These are phyloP conservation scores for Bathynomus jamesi DNA, from an alignment of 1,140 invertebrate genomes.

Conservation along the genomic window DNA sequence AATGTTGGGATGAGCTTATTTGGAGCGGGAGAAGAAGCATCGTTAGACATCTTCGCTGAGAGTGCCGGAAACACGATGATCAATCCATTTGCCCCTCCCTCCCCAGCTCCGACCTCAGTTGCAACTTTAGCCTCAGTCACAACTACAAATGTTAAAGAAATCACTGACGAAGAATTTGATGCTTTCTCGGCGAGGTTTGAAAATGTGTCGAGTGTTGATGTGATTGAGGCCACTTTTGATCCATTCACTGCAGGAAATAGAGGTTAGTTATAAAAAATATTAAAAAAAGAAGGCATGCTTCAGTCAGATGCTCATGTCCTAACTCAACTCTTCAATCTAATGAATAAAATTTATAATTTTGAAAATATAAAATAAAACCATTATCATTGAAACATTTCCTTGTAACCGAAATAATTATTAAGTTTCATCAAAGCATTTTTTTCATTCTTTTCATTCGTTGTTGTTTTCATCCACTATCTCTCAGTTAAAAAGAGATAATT, in stretches of 20 bases:
- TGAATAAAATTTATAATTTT: no score
- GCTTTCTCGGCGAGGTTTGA: conserved; percentile 81
- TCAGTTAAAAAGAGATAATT: no score
- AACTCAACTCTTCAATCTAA: no score
- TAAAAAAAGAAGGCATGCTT: no score
- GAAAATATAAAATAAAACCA: no score
- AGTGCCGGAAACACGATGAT: conserved; percentile 36
- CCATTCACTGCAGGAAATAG: conserved; percentile 39
- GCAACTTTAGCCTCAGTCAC: conserved; percentile 7
- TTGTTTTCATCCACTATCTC: no score
- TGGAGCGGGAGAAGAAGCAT: conserved; percentile 25
- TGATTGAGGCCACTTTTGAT: conserved; percentile 40
- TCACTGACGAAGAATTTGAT: conserved; percentile 59
- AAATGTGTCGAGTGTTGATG: conserved; percentile 44
- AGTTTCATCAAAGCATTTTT: no score
- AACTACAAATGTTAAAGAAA: conserved; percentile 14
- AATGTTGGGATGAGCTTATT: conserved; percentile 36
- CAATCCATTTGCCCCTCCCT: conserved; percentile 42
- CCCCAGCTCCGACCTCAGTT: conserved; percentile 36
- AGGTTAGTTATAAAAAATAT: no score
- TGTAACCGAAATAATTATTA: no score
- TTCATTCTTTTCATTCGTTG: no score
- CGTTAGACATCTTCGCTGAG: conserved; percentile 32
- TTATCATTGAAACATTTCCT: no score
- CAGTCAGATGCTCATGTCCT: no score